These are phyloP conservation scores for Rhadina sibilatrix DNA, from an alignment of 2,113 vertebrate genomes.

Conservation along the genomic window DNA sequence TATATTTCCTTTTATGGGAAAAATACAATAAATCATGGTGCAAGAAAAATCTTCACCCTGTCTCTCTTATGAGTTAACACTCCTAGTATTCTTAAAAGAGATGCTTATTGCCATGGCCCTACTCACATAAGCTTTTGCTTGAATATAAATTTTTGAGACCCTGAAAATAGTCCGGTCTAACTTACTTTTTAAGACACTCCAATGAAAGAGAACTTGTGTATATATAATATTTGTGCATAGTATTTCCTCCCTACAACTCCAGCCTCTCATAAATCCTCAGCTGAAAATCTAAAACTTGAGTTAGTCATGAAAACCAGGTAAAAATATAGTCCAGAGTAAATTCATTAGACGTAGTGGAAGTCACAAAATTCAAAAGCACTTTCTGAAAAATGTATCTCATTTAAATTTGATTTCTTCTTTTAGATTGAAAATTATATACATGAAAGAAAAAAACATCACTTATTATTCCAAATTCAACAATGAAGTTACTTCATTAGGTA, in stretches of 20 bases:
- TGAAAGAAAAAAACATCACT: rapidly evolving
- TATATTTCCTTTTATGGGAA: neutral
- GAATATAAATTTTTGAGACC: neutral
- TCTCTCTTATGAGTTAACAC: neutral
- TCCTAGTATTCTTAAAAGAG: neutral
- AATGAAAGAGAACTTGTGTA: neutral
- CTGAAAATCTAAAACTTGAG: neutral
- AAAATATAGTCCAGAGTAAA: neutral
- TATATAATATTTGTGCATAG: neutral
- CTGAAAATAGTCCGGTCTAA: neutral
- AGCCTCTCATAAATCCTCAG: neutral
- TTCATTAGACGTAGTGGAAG: neutral
- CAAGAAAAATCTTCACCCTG: neutral
- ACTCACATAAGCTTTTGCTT: neutral
- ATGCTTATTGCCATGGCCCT: rapidly evolving
- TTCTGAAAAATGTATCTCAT: neutral
- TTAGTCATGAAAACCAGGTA: neutral
- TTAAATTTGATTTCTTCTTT: neutral
- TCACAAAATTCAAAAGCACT: neutral
- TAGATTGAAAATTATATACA: neutral
- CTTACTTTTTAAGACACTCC: neutral
- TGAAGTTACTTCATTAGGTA: neutral
- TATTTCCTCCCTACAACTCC: neutral
- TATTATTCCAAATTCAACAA: neutral
- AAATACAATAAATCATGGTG: neutral